Conservation (phyloP, 2,797 vertebrate species). For the Anguilla anguilla region DNA sequence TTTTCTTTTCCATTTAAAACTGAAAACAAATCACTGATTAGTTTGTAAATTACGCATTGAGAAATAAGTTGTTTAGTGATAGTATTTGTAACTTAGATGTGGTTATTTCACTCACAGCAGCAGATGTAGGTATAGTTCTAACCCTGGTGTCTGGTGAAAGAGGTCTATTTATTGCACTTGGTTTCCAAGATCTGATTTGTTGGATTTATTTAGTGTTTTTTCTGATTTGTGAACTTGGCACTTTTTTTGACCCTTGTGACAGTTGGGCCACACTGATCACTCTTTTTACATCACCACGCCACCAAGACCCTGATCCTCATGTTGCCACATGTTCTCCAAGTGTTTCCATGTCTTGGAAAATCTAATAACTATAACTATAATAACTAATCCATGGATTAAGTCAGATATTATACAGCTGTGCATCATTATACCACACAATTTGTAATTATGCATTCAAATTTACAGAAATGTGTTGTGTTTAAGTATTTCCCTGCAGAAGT, state of each 20-base stretch:
- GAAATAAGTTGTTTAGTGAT: not conserved
- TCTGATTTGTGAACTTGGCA: not conserved
- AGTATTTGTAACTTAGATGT: not conserved
- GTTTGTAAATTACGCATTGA: not conserved
- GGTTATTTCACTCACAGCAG: not conserved
- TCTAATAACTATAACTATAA: no score
- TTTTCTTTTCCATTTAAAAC: not conserved
- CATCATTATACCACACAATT: not conserved
- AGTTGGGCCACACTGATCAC: constrained; percentile 21
- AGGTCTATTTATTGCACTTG: constrained; percentile 32
- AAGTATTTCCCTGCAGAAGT: not conserved
- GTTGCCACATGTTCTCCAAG: not conserved
- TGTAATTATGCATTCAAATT: not conserved
- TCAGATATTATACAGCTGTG: not conserved
- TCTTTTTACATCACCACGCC: constrained; percentile 26
- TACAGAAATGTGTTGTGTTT: no score
- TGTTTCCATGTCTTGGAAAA: not conserved
- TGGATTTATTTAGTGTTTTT: constrained; percentile 13
- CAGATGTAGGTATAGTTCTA: not conserved
- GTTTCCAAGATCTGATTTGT: constrained; percentile 26
- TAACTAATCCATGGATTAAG: not conserved
- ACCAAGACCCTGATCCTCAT: not conserved
- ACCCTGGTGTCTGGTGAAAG: not conserved
- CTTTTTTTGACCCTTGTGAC: not conserved
- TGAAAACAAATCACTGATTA: not conserved